Conservation (phyloP, 2,888 invertebrate genomes). For the Anthrax anthrax region DNA sequence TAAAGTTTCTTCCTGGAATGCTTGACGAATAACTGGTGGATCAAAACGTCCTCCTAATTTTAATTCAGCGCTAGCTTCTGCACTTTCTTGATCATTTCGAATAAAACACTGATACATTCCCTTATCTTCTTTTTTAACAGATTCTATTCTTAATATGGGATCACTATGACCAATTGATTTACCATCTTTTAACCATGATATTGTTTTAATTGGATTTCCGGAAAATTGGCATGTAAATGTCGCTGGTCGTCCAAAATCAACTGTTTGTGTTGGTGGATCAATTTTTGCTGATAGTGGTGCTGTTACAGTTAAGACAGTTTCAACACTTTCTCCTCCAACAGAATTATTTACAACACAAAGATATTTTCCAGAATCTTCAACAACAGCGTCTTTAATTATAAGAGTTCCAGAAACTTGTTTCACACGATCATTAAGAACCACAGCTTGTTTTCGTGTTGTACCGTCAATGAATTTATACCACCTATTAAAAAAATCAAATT, state of each 20-base stretch:
- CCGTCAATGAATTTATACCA: slow-evolving; percentile 91
- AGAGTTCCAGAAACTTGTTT: slow-evolving; percentile 89
- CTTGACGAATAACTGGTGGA: slow-evolving; percentile 75
- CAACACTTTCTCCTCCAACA: slow-evolving; percentile 84
- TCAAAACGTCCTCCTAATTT: slow-evolving; percentile 88
- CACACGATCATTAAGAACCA: slow-evolving; percentile 75
- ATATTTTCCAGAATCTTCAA: slow-evolving; percentile 89
- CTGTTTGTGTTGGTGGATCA: slow-evolving; percentile 80
- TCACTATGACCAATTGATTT: slow-evolving; percentile 71
- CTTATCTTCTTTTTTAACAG: slow-evolving; percentile 85
- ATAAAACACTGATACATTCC: slow-evolving; percentile 97
- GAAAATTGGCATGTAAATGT: slow-evolving; percentile 81
- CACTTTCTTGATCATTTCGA: slow-evolving; percentile 82
- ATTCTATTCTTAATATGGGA: slow-evolving; percentile 67
- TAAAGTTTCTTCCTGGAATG: slow-evolving; percentile 77
- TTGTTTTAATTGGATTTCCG: slow-evolving; percentile 80
- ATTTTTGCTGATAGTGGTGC: slow-evolving; percentile 79
- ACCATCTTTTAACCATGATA: slow-evolving; percentile 88
- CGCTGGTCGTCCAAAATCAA: slow-evolving; percentile 87
- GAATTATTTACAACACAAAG: slow-evolving; percentile 89
- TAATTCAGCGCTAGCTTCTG: slow-evolving; percentile 82
- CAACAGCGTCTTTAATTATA: slow-evolving; percentile 79
- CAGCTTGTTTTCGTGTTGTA: slow-evolving; percentile 72
- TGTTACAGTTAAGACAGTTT: slow-evolving; percentile 82
- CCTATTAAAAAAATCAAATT: slow-evolving; percentile 55